These are phyloP conservation scores for Sceloporus tristichus DNA, from an alignment of 2,113 vertebrate species.

Conservation along the genomic window DNA sequence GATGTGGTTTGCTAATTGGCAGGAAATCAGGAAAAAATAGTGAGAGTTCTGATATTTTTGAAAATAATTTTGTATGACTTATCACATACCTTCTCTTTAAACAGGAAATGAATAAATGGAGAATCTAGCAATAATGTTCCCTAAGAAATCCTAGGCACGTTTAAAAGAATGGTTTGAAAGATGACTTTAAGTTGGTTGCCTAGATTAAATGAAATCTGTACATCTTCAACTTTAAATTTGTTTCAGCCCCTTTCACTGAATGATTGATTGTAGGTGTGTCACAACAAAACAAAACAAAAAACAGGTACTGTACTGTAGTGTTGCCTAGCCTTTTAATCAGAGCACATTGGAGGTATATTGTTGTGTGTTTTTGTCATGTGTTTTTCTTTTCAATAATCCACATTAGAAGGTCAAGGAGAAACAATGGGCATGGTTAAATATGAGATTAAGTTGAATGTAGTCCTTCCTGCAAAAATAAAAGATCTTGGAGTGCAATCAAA, in stretches of 20 bases:
- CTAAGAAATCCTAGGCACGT: slow-evolving; percentile 84
- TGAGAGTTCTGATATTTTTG: slow-evolving; percentile 85
- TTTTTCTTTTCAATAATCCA: slow-evolving; percentile 65
- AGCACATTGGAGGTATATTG: slow-evolving; percentile 69
- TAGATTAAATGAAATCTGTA: slow-evolving; percentile 74
- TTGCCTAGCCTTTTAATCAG: slow-evolving; percentile 74
- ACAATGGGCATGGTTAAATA: slow-evolving; percentile 79
- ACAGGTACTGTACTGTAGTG: slow-evolving; percentile 67
- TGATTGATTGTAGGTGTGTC: slow-evolving; percentile 68
- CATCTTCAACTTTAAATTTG: slow-evolving; percentile 62
- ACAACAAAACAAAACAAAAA: slow-evolving; percentile 21
- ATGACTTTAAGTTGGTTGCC: slow-evolving; percentile 71
- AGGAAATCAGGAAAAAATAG: slow-evolving; percentile 80
- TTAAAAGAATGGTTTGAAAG: slow-evolving; percentile 80
- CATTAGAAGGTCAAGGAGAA: slow-evolving; percentile 74
- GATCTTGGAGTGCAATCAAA: slow-evolving; percentile 31
- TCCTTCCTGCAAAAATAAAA: slow-evolving; percentile 73
- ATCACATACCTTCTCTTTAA: slow-evolving; percentile 81
- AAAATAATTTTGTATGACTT: slow-evolving; percentile 81
- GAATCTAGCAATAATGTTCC: slow-evolving; percentile 84
- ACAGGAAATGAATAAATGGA: slow-evolving; percentile 65
- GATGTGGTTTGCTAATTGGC: slow-evolving; percentile 82
- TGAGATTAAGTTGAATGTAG: slow-evolving; percentile 74
- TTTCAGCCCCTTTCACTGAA: slow-evolving; percentile 62
- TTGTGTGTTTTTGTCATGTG: neutral